Evolutionary conservation across 2,113 vertebrate species (phyloP).

Genomic region (Fulmarus glacialis): DNA sequence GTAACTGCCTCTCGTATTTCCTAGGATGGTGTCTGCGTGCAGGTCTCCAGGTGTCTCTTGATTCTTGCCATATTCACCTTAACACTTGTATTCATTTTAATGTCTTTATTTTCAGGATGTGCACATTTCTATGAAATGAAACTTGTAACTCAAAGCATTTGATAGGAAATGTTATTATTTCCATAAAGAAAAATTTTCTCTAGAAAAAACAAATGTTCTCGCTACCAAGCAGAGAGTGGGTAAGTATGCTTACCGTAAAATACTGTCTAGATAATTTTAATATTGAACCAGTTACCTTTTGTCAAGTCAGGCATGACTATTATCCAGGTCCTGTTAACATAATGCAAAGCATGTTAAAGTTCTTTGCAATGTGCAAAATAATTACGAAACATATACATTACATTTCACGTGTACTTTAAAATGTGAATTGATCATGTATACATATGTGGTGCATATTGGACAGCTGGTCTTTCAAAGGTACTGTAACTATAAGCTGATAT

Average conservation of each 20-base stretch:
- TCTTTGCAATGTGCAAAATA: not conserved
- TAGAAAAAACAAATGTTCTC: not conserved
- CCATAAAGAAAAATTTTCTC: not conserved
- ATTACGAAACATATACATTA: not conserved
- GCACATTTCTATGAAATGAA: not conserved
- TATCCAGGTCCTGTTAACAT: not conserved
- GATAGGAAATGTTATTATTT: not conserved
- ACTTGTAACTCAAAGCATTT: not conserved
- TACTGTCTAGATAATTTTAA: not conserved
- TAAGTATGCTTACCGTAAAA: not conserved
- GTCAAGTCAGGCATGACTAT: not conserved
- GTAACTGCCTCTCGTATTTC: not conserved
- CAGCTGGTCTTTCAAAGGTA: not conserved
- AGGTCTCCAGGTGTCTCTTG: not conserved
- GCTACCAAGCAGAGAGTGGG: not conserved
- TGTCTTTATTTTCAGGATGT: not conserved
- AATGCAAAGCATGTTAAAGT: not conserved
- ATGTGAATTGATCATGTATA: not conserved
- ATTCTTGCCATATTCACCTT: not conserved
- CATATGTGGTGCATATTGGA: not conserved
- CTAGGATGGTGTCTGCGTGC: not conserved
- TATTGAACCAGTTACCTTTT: not conserved
- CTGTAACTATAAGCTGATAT: not conserved
- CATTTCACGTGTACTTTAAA: not conserved
- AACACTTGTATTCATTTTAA: not conserved